phyloP scores from a whole-genome alignment of 2,888 invertebrate species.

The Aspidapion aeneum region DNA sequence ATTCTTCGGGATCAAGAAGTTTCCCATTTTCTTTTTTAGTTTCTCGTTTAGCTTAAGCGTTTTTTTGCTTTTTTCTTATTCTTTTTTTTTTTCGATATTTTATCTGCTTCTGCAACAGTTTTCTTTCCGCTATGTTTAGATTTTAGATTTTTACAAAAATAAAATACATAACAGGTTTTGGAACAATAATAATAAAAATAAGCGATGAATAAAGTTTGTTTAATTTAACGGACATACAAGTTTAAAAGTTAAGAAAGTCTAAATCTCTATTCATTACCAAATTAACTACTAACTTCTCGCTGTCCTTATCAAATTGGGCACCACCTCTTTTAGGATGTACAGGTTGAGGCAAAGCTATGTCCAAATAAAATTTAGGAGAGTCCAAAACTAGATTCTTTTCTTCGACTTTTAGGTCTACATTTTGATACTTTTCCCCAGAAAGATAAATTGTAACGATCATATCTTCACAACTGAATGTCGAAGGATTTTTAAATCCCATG shows the following conservation, averaged over 20 bases:
- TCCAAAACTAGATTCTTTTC: conserved; percentile 59
- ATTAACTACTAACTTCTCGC: conserved; percentile 65
- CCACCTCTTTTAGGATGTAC: conserved; percentile 78
- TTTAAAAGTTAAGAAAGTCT: conserved; percentile 83
- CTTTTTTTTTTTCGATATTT: no score
- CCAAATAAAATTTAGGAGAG: conserved; percentile 64
- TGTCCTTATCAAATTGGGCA: conserved; percentile 72
- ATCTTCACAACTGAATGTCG: conserved; percentile 57
- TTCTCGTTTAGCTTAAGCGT: no score
- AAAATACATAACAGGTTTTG: no score
- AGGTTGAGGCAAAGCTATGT: conserved; percentile 74
- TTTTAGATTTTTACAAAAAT: no score
- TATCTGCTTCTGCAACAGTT: no score
- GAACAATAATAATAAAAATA: no score
- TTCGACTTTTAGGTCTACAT: conserved; percentile 69
- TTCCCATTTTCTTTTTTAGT: no score
- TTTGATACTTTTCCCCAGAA: conserved; percentile 71
- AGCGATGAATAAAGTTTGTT: no score
- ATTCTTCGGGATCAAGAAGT: no score
- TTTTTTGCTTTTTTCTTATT: no score
- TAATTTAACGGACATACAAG: no score
- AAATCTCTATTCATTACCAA: conserved; percentile 75
- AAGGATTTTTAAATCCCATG: conserved; percentile 37
- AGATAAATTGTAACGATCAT: conserved; percentile 74
- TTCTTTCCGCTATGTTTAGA: no score